Evolutionary conservation across 2,113 vertebrate species (phyloP).

Genomic region (Pachypanchax playfairii): DNA sequence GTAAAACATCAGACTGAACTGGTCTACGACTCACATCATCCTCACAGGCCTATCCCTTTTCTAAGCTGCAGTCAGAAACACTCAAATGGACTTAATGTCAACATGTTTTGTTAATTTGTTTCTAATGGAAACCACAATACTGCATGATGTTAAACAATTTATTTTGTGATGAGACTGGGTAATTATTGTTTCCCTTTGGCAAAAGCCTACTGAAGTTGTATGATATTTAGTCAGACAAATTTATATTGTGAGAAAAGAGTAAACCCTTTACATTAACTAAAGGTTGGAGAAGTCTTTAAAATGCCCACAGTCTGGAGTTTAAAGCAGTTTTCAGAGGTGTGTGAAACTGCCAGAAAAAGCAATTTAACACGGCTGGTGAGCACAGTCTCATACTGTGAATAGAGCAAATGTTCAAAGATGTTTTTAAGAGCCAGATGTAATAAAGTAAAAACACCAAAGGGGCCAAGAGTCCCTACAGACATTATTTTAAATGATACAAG

Average conservation of each 20-base stretch:
- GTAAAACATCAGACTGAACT: neutral
- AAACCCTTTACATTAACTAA: neutral
- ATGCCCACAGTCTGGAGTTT: neutral
- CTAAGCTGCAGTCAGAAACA: neutral
- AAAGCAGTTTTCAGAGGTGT: neutral
- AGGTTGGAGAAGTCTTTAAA: neutral
- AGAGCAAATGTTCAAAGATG: neutral
- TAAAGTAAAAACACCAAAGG: neutral
- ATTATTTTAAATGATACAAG: neutral
- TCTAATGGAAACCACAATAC: neutral
- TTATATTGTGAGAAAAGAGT: neutral
- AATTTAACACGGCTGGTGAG: slow-evolving; percentile 3
- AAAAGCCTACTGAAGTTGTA: neutral
- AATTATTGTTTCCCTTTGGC: neutral
- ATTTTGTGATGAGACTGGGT: neutral
- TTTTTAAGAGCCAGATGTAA: neutral
- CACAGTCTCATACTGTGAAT: neutral
- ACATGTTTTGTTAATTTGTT: neutral
- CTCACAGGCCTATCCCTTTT: neutral
- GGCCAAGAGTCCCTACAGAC: neutral
- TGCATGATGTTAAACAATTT: neutral
- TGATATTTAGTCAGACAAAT: neutral
- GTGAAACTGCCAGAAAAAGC: neutral
- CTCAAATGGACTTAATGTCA: neutral
- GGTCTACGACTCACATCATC: too few species aligned